Conservation (phyloP, 2,797 vertebrate genomes). For the Merluccius polli region DNA sequence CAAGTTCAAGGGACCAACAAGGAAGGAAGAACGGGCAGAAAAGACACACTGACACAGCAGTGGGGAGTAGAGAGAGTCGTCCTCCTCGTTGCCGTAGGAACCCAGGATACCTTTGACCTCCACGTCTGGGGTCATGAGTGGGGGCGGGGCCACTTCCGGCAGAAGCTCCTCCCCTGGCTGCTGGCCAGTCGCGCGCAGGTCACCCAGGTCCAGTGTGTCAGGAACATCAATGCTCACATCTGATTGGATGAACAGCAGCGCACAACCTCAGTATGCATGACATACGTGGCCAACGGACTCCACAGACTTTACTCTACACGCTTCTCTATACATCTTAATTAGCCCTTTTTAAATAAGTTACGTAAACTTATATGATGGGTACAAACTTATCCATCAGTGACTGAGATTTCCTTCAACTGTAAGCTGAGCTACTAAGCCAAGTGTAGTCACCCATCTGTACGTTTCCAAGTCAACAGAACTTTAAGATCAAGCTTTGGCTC, state of each 20-base stretch:
- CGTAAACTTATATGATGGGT: background rate
- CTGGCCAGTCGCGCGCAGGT: conserved; percentile 84
- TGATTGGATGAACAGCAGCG: conserved; percentile 46
- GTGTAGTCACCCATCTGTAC: background rate
- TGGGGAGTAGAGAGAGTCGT: conserved; percentile 99
- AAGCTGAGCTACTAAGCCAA: too few relatives aligned
- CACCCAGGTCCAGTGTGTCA: conserved; percentile 90
- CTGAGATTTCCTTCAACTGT: background rate
- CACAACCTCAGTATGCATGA: background rate
- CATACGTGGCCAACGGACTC: background rate
- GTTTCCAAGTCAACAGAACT: background rate
- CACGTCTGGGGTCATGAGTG: conserved; percentile 95
- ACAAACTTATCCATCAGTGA: background rate
- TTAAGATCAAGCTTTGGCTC: conserved; percentile 41
- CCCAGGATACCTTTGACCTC: conserved; percentile 99
- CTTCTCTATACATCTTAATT: background rate
- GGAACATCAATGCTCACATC: conserved; percentile 98
- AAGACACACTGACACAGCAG: conserved; percentile 98
- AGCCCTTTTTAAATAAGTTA: background rate
- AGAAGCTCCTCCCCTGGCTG: conserved; percentile 96
- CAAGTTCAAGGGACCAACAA: conserved; percentile 31
- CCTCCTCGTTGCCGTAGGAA: conserved; percentile 99
- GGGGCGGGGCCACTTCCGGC: conserved; percentile 94
- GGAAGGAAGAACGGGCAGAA: conserved; percentile 58
- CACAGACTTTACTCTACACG: background rate